Base-by-base conservation (phyloP, 2,113 vertebrate species). In the Ellobius talpinus region DNA sequence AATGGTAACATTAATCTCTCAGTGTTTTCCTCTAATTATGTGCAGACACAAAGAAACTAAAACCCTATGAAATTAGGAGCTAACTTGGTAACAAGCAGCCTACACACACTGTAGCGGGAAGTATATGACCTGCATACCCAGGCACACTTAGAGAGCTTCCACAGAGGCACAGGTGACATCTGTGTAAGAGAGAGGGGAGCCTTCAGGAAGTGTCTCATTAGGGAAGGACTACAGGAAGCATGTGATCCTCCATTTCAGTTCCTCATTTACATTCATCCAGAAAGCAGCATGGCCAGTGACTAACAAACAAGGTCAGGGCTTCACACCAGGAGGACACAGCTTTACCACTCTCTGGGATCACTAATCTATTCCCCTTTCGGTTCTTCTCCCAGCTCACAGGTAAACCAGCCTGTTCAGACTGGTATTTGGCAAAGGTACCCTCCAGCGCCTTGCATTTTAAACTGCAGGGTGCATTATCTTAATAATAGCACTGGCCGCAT, bases 361-460 rank as follows among this genome's bases (percentile, higher is more conserved):
- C 36, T 12, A n/a, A 87, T 70, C 58, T 63, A 68, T 63, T 79
- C 55, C 39, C 45, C 81, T 52, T 95, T 87, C 55, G 14, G 73
- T 6, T 26, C 52, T 61, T 61, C 74, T 93, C 76, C 55, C 21
- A 16, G 5, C 21, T 96, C 21, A 39, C 11, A 95, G 84, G 87
- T 96, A 92, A 76, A 92, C 50, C 36, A 45, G 66, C 65, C 76
- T 21, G 72, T 45, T 68, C 5, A n/a, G 36, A 84, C 68, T 31
- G 61, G 73, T 74, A 9, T 68, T 84, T 95, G 88, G 91, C 84
- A 92, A 93, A 95, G 3, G 77, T 92, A 93, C 50, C 33, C 68
- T 50, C 36, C 36, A 13, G 58, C 61, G 94, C 95, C 94, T 90
- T 95, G 87, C 94, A 94, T 97, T 97, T 93, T 97, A 94, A 97